A percentile compares a stretch with the other conserved stretches of the same genome.
These are phyloP conservation scores for Bhutanitis thaidina DNA, from an alignment of 2,888 invertebrate genomes.

Conservation along the genomic window DNA sequence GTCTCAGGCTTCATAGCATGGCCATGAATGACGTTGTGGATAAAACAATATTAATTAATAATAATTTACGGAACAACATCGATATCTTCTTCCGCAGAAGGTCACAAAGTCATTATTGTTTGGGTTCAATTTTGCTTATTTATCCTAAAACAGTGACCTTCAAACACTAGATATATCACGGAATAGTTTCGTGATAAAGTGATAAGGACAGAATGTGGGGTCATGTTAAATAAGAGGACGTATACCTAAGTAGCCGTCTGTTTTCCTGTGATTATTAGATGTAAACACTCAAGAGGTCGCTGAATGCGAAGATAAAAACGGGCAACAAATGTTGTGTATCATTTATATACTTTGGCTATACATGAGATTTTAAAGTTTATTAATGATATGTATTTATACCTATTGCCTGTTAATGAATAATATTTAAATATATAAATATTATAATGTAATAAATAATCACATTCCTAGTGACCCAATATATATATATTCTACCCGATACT, in stretches of 20 bases:
- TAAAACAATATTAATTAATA: no score
- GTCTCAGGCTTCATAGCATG: no score
- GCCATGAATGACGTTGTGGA: no score
- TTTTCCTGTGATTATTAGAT: conserved; percentile 39
- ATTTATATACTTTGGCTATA: background rate
- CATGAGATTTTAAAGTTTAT: no score
- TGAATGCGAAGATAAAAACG: conserved; percentile 31
- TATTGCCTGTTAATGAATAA: no score
- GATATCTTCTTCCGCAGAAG: background rate
- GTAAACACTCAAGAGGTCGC: conserved; percentile 47
- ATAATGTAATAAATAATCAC: no score
- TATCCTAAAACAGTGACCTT: conserved; percentile 15
- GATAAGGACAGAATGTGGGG: conserved; percentile 29
- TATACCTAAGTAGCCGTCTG: conserved; percentile 28
- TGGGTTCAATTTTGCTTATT: background rate
- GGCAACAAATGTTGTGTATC: conserved; percentile 17
- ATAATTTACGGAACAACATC: background rate
- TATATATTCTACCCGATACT: no score
- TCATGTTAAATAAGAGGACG: conserved; percentile 33
- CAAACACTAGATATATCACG: conserved; percentile 24
- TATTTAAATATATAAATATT: no score
- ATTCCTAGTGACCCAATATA: no score
- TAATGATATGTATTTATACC: no score
- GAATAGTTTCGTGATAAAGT: conserved; percentile 29
- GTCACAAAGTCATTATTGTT: background rate